Conservation (phyloP, 1,140 invertebrate species). For the Periplaneta americana region DNA sequence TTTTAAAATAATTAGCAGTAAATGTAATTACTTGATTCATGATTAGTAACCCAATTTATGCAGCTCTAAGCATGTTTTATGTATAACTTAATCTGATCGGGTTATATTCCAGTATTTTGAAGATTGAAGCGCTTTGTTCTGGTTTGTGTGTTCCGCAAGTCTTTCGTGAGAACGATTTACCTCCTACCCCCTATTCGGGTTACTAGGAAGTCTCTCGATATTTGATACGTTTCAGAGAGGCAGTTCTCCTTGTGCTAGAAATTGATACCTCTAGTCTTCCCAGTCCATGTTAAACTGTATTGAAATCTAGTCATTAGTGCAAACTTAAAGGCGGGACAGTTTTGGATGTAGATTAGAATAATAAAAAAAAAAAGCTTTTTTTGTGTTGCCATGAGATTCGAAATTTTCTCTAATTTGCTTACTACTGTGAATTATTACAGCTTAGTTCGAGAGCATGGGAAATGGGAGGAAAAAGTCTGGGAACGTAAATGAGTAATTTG, state of each 20-base stretch:
- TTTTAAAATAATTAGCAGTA: not conserved
- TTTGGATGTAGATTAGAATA: not conserved
- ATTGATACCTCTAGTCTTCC: not conserved
- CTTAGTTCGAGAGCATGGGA: too few species aligned
- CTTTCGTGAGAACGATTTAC: not conserved
- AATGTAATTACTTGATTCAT: not conserved
- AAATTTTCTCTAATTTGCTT: too few species aligned
- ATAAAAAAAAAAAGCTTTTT: not conserved
- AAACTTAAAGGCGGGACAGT: not conserved
- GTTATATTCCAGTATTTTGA: not conserved
- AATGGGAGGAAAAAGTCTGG: too few species aligned
- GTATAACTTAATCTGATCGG: not conserved
- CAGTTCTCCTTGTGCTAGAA: not conserved
- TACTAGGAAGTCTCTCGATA: not conserved
- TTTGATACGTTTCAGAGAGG: too few species aligned
- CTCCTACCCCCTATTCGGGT: too few species aligned
- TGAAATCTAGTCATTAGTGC: not conserved
- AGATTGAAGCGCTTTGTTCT: too few species aligned
- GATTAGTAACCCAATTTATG: not conserved
- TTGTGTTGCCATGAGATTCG: not conserved
- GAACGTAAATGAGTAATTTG: too few species aligned
- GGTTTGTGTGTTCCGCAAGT: not conserved
- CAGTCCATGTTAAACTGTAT: not conserved
- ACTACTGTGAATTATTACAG: too few species aligned
- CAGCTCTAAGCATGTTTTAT: not conserved